These are phyloP conservation scores for Norana najaformis DNA, from an alignment of 2,888 invertebrate genomes.

Conservation along the genomic window DNA sequence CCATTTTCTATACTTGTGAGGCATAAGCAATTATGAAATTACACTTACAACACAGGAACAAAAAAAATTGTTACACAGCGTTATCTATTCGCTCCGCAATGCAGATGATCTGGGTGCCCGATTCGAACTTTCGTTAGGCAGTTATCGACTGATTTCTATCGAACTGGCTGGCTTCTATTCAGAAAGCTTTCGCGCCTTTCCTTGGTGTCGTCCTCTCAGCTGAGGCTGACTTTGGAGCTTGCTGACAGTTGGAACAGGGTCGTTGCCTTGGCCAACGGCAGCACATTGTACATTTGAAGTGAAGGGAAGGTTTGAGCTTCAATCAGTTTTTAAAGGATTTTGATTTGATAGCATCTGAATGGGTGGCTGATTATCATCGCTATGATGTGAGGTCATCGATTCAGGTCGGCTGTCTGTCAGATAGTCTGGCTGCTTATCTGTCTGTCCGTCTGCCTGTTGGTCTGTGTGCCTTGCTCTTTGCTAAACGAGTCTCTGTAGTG, in stretches of 20 bases:
- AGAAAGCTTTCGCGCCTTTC: not conserved
- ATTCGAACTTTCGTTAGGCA: not conserved
- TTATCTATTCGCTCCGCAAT: no score
- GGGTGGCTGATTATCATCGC: not conserved
- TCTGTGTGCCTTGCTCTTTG: not conserved
- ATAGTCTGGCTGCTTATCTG: no score
- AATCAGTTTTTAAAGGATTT: not conserved
- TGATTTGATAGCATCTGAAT: not conserved
- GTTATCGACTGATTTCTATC: not conserved
- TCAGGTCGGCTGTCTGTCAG: no score
- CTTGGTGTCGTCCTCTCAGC: not conserved
- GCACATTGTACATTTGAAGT: not conserved
- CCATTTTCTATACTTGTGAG: no score
- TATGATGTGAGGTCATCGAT: not conserved
- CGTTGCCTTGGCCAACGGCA: not conserved
- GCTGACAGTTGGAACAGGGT: not conserved
- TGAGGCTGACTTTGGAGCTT: not conserved
- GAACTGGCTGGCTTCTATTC: not conserved
- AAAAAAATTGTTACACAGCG: no score
- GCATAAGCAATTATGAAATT: no score
- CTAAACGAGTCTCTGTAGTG: not conserved
- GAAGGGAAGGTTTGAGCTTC: not conserved
- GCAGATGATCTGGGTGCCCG: not conserved
- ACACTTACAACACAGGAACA: no score
- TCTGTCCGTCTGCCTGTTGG: not conserved